A percentile compares a stretch with the other conserved stretches of the same genome.
phyloP scores from a whole-genome alignment of 2,888 invertebrate species.

The Branchipolynoe longqiensis region DNA sequence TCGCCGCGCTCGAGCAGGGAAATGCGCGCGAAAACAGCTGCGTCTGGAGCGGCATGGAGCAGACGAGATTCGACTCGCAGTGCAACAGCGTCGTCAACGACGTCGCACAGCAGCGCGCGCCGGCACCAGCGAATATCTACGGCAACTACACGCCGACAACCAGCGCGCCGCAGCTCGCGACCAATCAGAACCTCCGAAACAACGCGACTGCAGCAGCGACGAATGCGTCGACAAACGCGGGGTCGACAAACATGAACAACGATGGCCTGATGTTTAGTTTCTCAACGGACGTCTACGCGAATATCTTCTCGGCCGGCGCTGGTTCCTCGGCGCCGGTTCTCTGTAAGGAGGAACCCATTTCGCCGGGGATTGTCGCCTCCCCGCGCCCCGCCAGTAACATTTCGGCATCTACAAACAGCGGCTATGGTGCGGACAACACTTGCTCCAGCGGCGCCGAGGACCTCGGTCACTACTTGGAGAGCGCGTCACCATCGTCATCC shows the following conservation, averaged over 20 bases:
- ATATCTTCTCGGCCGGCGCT: not conserved
- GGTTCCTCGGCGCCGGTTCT: not conserved
- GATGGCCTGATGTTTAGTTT: not conserved
- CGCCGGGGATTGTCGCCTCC: not conserved
- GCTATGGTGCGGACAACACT: not conserved
- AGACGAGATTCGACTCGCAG: not conserved
- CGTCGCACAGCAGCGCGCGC: too few relatives aligned
- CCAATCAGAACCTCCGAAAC: not conserved
- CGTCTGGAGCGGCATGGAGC: not conserved
- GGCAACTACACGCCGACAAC: not conserved
- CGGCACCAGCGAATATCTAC: too few relatives aligned
- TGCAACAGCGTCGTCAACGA: not conserved
- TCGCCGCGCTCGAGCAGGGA: not conserved
- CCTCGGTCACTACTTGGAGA: not conserved
- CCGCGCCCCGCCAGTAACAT: slow-evolving; percentile 16
- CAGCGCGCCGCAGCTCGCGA: not conserved
- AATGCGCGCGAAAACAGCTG: not conserved
- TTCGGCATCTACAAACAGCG: slow-evolving; percentile 1
- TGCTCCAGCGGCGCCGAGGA: not conserved
- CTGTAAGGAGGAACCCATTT: slow-evolving; percentile 10
- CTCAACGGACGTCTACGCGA: not conserved
- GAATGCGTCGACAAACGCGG: not conserved
- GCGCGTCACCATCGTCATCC: not conserved
- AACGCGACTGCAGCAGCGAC: not conserved
- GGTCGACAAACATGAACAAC: not conserved